Evolutionary conservation across 2,797 vertebrate genomes (phyloP).

Genomic region (Erethizon dorsatum): DNA sequence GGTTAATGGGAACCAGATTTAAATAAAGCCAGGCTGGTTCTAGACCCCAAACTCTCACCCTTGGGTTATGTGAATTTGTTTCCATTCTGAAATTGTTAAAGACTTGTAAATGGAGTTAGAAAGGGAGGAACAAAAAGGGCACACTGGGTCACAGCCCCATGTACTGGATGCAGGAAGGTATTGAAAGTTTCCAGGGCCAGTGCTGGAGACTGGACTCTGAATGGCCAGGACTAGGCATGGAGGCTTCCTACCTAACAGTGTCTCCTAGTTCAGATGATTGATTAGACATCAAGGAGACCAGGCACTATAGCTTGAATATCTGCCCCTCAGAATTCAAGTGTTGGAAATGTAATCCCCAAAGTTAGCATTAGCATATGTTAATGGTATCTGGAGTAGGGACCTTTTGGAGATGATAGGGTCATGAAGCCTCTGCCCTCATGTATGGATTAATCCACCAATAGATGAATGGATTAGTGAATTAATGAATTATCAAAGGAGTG

Average conservation of each 20-base stretch:
- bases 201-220: neutral
- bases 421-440: neutral
- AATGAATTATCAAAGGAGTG: neutral
- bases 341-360: neutral
- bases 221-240: neutral
- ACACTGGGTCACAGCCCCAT: too few relatives aligned
- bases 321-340: neutral
- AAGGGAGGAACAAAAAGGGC: neutral
- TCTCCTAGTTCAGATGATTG: neutral
- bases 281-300: neutral
- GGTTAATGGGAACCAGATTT: neutral
- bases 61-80: neutral
- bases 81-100: neutral
- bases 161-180: neutral
- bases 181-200: neutral
- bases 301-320: neutral
- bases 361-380: neutral
- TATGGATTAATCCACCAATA: neutral
- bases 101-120: neutral
- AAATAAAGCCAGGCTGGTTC: conserved; percentile 2
- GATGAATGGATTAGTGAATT: neutral
- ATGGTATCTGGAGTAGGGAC: too few relatives aligned
- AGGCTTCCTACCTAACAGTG: neutral
- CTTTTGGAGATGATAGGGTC: neutral
- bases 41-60: neutral